Base-by-base conservation (phyloP, 2,888 invertebrate species). In the Mimumesa dahlbomi region DNA sequence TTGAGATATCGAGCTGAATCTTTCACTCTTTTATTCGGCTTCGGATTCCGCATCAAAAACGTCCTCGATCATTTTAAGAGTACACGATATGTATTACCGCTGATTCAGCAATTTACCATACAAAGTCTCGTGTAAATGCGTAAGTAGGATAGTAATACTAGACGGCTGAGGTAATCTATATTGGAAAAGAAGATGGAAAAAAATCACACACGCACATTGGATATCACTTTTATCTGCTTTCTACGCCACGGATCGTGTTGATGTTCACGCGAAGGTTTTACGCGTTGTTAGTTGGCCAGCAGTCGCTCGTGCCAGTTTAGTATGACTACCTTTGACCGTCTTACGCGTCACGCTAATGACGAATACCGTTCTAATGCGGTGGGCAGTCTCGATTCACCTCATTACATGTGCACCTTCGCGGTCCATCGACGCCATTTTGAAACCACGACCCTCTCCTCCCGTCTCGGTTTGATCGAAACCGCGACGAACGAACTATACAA, bases 331-430 rank as follows among this genome's bases (percentile, higher is more conserved):
- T 67, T 65, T 53, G 65, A 65, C 62, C 67, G 56, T 58, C 48
- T 73, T 53, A 59, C 58, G 57, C 58, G 29, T 67, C 63, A 54
- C 57, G 63, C 70, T 73, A 73, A 78, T 69, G 73, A 73, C 59
- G 76, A 78, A 78, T 79, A 73, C 64, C 73, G 74, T 79, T 73
- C 64, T 67, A 67, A 75, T 57, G 62, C 68, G 49, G 66, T 53
- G 61, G 61, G 19, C 58, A 73, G 67, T 71, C 67, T 72, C 65
- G 73, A 82, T 73, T 73, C 66, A 67, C 49, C 65, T 74, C 73
- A 57, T 81, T 79, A 75, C 66, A 34, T 48, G 59, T 52, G 50
- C 65, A 50, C 48, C 58, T 45, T 53, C 53, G 63, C 53, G 70
- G 63, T 54, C 29, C 70, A 64, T 19, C 45, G 38, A 9, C 59